Percentiles rank a stretch among this genome's conserved stretches.
These are phyloP conservation scores for Mycetomoellerius zeteki DNA, from an alignment of 1,140 invertebrate genomes.

Conservation along the genomic window DNA sequence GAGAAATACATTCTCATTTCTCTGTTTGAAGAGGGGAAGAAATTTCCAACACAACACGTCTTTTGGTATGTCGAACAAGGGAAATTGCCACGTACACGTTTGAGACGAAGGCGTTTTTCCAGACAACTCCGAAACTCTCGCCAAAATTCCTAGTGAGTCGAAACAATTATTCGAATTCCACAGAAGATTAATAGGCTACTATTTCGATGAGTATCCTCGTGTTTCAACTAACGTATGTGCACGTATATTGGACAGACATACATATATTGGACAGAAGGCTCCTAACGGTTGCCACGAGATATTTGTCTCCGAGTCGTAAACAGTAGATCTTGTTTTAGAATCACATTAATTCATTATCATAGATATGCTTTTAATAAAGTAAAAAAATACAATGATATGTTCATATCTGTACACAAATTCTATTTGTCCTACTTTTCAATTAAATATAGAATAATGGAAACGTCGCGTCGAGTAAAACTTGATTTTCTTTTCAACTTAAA, in stretches of 20 bases:
- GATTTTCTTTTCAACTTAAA: not conserved
- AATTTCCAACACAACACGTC: not conserved
- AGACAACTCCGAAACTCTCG: not conserved
- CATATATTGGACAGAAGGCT: conserved; percentile 29
- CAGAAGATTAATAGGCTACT: conserved; percentile 64
- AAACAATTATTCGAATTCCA: conserved; percentile 71
- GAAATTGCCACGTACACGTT: not conserved
- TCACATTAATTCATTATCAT: not conserved
- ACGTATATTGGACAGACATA: conserved; percentile 24
- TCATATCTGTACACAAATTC: not conserved
- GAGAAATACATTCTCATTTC: conserved; percentile 19
- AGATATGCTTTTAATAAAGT: not conserved
- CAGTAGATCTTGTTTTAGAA: conserved; percentile 23
- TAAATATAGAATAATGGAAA: not conserved
- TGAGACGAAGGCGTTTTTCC: conserved; percentile 37
- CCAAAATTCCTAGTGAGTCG: conserved; percentile 35
- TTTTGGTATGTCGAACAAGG: not conserved
- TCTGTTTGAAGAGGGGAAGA: conserved; percentile 3
- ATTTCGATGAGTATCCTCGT: conserved; percentile 48
- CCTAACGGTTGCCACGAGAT: conserved; percentile 41
- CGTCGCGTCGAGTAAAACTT: not conserved
- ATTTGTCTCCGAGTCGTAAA: conserved; percentile 34
- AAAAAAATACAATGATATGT: not conserved
- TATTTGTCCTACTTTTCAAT: not conserved
- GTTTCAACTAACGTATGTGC: conserved; percentile 42